Conservation (phyloP, 2,888 invertebrate species). For the Drosophila borborema region DNA sequence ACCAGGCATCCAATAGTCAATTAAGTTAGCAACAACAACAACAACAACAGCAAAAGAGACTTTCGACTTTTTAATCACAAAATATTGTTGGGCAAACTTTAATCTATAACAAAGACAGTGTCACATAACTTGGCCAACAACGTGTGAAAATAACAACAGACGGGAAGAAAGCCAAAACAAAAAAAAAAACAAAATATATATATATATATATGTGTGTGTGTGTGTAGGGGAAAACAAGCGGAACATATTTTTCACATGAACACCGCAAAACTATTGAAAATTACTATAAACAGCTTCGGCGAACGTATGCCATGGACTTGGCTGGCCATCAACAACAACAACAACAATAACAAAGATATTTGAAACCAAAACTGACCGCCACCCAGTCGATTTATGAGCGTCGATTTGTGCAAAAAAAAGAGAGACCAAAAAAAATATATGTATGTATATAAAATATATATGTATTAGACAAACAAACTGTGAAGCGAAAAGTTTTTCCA, state of each 20-base stretch:
- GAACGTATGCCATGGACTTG: conserved; percentile 45
- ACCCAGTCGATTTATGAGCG: conserved; percentile 65
- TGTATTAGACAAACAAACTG: conserved; percentile 42
- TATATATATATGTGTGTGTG: neutral
- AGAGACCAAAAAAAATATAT: neutral
- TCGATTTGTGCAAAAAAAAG: conserved; percentile 48
- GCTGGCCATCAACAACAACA: conserved; percentile 34
- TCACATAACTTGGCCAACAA: conserved; percentile 13
- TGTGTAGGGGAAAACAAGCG: conserved; percentile 23
- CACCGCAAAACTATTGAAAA: conserved; percentile 68
- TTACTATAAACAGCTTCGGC: conserved; percentile 66
- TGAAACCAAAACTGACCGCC: conserved; percentile 48
- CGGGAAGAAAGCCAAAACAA: neutral
- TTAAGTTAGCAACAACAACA: neutral
- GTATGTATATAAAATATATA: conserved; percentile 1
- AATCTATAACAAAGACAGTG: neutral
- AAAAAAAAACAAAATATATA: neutral
- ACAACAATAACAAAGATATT: conserved; percentile 37
- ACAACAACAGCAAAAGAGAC: neutral
- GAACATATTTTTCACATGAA: conserved; percentile 71
- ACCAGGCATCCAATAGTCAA: neutral
- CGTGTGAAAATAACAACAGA: neutral
- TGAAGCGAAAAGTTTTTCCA: conserved; percentile 74
- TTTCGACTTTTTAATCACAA: neutral
- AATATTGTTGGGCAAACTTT: neutral